Conservation (phyloP, 2,797 vertebrate genomes). For the Tinamus major region DNA sequence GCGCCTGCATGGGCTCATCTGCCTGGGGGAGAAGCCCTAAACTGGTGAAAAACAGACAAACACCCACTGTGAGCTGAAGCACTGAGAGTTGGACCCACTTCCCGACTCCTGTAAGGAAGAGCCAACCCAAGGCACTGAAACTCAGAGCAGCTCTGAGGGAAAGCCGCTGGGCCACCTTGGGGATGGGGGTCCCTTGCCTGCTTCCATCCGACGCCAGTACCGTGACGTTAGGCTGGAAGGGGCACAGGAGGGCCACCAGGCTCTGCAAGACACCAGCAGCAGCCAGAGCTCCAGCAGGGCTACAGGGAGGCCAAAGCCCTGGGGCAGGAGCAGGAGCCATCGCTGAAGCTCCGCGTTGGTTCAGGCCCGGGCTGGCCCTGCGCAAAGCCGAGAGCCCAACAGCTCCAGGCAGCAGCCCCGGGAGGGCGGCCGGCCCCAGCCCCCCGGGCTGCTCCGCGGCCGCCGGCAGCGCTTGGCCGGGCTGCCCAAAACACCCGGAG, state of each 20-base stretch:
- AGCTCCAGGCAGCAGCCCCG: neutral
- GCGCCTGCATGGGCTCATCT: accelerated
- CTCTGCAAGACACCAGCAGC: neutral
- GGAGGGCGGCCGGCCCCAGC: neutral
- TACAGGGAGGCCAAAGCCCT: neutral
- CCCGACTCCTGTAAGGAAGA: neutral
- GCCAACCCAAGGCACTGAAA: neutral
- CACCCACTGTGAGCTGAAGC: neutral
- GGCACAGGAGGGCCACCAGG: neutral
- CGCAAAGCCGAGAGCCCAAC: too few relatives aligned
- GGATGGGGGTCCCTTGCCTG: neutral
- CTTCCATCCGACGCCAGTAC: neutral
- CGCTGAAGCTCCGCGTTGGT: neutral
- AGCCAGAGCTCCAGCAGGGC: neutral
- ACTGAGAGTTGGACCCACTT: neutral
- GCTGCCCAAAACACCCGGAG: too few relatives aligned
- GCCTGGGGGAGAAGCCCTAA: accelerated
- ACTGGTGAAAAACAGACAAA: too few relatives aligned
- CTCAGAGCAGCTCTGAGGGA: neutral
- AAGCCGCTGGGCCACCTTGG: neutral
- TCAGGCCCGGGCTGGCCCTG: neutral
- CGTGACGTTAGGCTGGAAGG: neutral
- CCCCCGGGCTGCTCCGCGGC: too few relatives aligned
- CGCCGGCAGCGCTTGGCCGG: too few relatives aligned
- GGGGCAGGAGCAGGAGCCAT: too few relatives aligned